These are phyloP conservation scores for Notamacropus eugenii DNA, from an alignment of 2,797 vertebrate species.

Conservation along the genomic window DNA sequence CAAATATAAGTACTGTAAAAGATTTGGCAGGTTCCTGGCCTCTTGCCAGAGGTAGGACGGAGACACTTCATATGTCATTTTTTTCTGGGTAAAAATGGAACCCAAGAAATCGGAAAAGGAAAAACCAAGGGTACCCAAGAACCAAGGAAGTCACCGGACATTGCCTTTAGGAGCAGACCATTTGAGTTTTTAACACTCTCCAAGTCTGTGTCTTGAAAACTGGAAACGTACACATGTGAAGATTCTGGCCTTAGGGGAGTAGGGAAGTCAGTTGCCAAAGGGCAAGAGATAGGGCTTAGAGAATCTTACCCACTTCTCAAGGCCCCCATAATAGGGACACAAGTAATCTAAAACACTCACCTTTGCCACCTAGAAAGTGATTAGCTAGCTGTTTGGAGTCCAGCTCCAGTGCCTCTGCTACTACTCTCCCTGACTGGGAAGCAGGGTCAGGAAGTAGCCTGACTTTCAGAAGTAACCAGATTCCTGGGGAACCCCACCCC, in stretches of 20 bases:
- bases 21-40: background rate
- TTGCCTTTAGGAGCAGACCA: background rate
- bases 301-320: background rate
- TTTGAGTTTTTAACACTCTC: background rate
- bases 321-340: background rate
- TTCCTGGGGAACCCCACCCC: background rate
- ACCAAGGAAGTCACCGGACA: background rate
- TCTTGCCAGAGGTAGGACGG: slow-evolving; percentile 20
- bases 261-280: background rate
- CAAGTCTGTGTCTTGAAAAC: background rate
- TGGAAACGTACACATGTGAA: background rate
- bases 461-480: background rate
- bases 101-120: background rate
- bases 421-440: background rate
- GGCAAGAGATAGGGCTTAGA: background rate
- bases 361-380: background rate
- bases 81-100: slow-evolving; percentile 35
- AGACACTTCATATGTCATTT: background rate
- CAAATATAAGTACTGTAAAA: background rate
- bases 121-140: slow-evolving; percentile 7
- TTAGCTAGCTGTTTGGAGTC: background rate
- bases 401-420: background rate
- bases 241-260: background rate
- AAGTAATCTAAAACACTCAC: background rate
- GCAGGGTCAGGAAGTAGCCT: background rate